A percentile compares a stretch with the other conserved stretches of the same genome.
Conservation (phyloP, 2,797 vertebrate genomes). For the Chaunax sp. region DNA sequence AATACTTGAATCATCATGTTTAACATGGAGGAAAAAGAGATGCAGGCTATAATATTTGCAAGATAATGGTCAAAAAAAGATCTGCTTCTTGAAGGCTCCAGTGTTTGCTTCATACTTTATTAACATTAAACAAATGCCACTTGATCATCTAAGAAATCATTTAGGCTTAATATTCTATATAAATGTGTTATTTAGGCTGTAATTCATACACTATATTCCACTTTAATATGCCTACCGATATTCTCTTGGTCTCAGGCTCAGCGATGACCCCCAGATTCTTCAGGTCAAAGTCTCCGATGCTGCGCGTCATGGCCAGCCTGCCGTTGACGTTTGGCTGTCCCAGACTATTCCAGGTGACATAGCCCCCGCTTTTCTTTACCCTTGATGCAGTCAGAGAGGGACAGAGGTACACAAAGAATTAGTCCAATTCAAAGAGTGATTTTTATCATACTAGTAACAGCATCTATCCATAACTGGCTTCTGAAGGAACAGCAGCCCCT, state of each 20-base stretch:
- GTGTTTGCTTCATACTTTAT: too few species aligned
- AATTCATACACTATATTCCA: neutral
- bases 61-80: too few species aligned
- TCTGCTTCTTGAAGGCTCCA: too few species aligned
- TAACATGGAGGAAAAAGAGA: neutral
- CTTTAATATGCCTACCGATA: constrained; percentile 80
- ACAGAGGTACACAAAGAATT: neutral
- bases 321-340: constrained; percentile 97
- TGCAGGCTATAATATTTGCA: neutral
- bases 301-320: constrained; percentile 96
- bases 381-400: constrained; percentile 69
- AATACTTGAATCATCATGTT: neutral
- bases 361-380: constrained; percentile 92
- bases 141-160: neutral
- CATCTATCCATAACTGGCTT: too few species aligned
- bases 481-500: too few species aligned
- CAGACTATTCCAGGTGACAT: constrained; percentile 95
- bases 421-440: neutral
- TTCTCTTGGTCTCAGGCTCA: constrained; percentile 93
- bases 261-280: constrained; percentile 94
- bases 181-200: neutral
- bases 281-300: constrained; percentile 97
- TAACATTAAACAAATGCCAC: too few species aligned
- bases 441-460: neutral
- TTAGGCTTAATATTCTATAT: too few species aligned